phyloP scores from a whole-genome alignment of 2,797 vertebrate genomes.

The Mionectes olivaceus region DNA sequence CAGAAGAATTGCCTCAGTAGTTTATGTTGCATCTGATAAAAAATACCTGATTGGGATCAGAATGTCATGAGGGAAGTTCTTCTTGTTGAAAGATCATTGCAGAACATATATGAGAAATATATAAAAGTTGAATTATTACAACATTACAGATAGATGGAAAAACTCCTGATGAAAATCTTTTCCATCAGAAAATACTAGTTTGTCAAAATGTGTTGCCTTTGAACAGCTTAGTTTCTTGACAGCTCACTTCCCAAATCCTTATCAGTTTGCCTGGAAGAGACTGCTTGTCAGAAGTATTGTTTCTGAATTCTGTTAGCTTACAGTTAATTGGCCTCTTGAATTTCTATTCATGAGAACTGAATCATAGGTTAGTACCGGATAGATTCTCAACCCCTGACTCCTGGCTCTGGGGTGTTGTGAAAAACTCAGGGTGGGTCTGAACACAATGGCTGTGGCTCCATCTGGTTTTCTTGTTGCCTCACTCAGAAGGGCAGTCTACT shows the following conservation, averaged over 20 bases:
- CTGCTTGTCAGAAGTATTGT: not conserved
- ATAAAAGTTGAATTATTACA: not conserved
- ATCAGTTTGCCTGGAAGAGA: not conserved
- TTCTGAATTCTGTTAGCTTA: not conserved
- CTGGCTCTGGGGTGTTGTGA: not conserved
- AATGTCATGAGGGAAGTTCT: not conserved
- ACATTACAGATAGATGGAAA: not conserved
- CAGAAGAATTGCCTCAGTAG: not conserved
- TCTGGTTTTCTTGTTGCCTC: not conserved
- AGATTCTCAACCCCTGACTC: not conserved
- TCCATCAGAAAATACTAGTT: not conserved
- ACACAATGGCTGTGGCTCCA: not conserved
- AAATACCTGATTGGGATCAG: not conserved
- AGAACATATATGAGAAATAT: not conserved
- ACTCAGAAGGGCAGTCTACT: not conserved
- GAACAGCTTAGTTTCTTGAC: not conserved
- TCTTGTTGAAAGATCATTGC: not conserved
- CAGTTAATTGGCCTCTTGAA: not conserved
- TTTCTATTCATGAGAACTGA: not conserved
- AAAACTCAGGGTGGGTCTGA: not conserved
- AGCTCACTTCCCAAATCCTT: not conserved
- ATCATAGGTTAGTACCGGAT: not conserved
- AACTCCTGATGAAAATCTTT: not conserved
- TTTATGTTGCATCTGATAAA: not conserved
- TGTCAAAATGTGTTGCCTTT: not conserved